These are phyloP conservation scores for Rhinoderma darwinii DNA, from an alignment of 2,113 vertebrate species.

Conservation along the genomic window DNA sequence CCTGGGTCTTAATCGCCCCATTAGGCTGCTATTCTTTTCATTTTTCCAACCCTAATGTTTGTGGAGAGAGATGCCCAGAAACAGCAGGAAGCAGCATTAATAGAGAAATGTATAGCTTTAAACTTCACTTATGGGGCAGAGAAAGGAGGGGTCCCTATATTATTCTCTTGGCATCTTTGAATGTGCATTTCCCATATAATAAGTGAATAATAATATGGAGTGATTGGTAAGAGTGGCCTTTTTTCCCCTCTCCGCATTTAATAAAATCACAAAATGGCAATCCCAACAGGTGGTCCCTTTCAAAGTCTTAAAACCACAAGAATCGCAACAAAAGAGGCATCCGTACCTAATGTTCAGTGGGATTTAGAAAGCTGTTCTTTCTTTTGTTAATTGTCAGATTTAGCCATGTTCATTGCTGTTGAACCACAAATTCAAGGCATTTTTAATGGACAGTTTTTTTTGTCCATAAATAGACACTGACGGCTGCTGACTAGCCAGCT, in stretches of 20 bases:
- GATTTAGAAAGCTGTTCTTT: conserved; percentile 98
- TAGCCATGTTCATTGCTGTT: conserved; percentile 97
- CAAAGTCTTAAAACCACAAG: conserved; percentile 90
- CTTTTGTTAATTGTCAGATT: conserved; percentile 98
- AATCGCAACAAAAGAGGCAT: conserved; percentile 93
- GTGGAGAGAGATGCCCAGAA: conserved; percentile 73
- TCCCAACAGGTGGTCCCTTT: conserved; percentile 99
- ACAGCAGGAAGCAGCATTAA: conserved; percentile 69
- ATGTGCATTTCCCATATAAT: conserved; percentile 84
- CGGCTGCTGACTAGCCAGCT: conserved; percentile 96
- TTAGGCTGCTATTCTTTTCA: conserved; percentile 73
- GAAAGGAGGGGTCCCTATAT: conserved; percentile 68
- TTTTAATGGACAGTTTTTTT: conserved; percentile 97
- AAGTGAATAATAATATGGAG: conserved; percentile 83
- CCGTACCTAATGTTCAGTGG: conserved; percentile 99
- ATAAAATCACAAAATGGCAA: conserved; percentile 92
- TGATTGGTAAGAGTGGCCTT: conserved; percentile 86
- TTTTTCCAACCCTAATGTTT: conserved; percentile 72
- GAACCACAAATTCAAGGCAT: conserved; percentile 97
- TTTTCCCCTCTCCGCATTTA: conserved; percentile 84
- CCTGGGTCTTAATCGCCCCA: conserved; percentile 67
- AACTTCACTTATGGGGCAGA: conserved; percentile 69
- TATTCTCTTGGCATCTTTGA: conserved; percentile 76
- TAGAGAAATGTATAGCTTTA: conserved; percentile 75
- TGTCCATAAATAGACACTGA: conserved; percentile 95